Conservation (phyloP, 2,113 vertebrate genomes). For the Plotosus lineatus region DNA sequence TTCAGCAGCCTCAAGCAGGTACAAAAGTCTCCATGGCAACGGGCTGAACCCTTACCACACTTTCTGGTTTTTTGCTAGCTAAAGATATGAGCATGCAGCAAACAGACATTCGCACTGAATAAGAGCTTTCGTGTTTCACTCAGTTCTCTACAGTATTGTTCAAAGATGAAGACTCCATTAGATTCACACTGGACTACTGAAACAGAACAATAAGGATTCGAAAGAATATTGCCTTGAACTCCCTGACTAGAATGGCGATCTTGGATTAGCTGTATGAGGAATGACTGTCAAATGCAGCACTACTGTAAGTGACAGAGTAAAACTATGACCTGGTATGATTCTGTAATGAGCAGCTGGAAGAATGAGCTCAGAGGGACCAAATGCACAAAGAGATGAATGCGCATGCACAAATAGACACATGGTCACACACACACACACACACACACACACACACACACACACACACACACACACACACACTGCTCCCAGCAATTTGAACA, state of each 20-base stretch:
- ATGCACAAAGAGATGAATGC: conserved; percentile 42
- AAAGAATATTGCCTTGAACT: conserved; percentile 4
- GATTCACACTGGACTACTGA: not conserved
- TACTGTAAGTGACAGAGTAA: conserved; percentile 1
- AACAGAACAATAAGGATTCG: not conserved
- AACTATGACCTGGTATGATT: not conserved
- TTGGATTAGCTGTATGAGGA: not conserved
- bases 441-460: not conserved
- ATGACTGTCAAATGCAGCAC: conserved; percentile 17
- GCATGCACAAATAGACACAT: not conserved
- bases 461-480: conserved; percentile 8
- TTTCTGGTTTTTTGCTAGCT: conserved; percentile 57
- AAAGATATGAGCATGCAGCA: conserved; percentile 65
- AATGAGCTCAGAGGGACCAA: conserved; percentile 47
- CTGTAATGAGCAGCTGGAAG: conserved; percentile 1
- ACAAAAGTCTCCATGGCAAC: conserved; percentile 71
- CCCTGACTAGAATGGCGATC: not conserved
- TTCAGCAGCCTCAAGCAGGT: conserved; percentile 52
- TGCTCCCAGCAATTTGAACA: conserved; percentile 34
- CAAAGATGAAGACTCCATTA: not conserved
- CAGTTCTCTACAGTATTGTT: conserved; percentile 7
- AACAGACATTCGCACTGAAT: conserved; percentile 10
- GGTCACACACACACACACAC: not conserved
- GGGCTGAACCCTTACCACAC: conserved; percentile 54
- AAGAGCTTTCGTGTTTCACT: conserved; percentile 3